Evolutionary conservation across 53 echinoderm and acorn worm genomes (phyloP), one percentile per base, ranked within the genome.

Genomic region (Holothuria scabra): DNA sequence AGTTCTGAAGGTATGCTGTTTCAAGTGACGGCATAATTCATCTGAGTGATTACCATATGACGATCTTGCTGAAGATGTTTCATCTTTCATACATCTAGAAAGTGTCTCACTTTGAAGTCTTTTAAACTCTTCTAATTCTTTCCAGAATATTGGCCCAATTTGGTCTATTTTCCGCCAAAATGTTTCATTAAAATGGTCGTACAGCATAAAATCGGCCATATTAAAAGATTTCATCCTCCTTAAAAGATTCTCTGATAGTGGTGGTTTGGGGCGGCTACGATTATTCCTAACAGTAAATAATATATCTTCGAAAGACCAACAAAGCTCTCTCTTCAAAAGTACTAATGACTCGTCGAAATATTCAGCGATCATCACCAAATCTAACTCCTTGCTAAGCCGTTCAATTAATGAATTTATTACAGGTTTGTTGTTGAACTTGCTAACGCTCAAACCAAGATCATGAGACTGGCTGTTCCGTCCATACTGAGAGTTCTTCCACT

Each of bases 131-230:
- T 10, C 35, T 6, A 72, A 34, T 38, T 72, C 74, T 21, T 38
- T 20, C 74, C 74, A 46, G 21, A 72, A 72, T 12, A 22, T 21
- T 18, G 35, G 74, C 21, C 74, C 74, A n/a, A 38, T 14, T 21
- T 19, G 19, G 7, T 31, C 74, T 24, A 72, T 38, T 35, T 34
- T 29, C 21, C 19, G 19, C 74, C 74, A 72, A 21, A 72, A 37
- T 13, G 74, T 72, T 38, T 72, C 44, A 25, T 72, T 72, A 46
- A 72, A 72, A 37, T 72, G 74, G 12, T 72, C 74, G 22, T 72
- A 72, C 13, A 72, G 74, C 18, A 34, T 37, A 18, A 72, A 37
- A 38, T 72, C 74, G 8, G 74, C 74, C 23, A 11, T 37, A 37
- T 72, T 72, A n/a, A 72, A 72, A 11, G 35, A 21, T 46, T 20